Conservation (phyloP, 2,888 invertebrate species). For the Noctua janthe region DNA sequence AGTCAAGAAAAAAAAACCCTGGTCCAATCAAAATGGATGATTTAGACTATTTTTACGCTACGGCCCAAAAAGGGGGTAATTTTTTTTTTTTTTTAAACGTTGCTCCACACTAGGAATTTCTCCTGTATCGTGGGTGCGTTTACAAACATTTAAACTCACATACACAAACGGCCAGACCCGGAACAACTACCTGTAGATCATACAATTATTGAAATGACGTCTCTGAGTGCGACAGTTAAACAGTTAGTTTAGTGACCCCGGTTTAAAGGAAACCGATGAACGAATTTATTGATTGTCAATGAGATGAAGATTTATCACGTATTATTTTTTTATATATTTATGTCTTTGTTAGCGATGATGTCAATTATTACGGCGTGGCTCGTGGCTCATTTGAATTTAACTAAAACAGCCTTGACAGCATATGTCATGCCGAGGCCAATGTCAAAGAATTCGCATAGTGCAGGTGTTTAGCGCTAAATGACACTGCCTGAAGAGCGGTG, state of each 20-base stretch:
- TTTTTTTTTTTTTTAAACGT: too few relatives aligned
- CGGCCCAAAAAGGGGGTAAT: too few relatives aligned
- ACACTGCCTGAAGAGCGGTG: too few relatives aligned
- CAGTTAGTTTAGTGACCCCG: conserved; percentile 12
- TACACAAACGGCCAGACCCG: too few relatives aligned
- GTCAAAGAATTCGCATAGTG: neutral
- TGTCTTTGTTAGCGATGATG: conserved; percentile 3
- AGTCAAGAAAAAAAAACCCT: too few relatives aligned
- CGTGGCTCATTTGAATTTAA: neutral
- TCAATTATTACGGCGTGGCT: neutral
- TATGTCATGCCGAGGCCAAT: conserved; percentile 1
- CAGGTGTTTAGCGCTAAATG: neutral
- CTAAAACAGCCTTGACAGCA: neutral
- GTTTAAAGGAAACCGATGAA: neutral
- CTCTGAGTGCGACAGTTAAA: neutral
- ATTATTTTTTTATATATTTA: neutral
- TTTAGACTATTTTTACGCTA: too few relatives aligned
- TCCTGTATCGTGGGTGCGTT: too few relatives aligned
- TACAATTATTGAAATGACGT: neutral
- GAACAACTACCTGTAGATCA: too few relatives aligned
- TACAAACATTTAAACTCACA: too few relatives aligned
- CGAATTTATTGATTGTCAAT: neutral
- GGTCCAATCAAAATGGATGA: too few relatives aligned
- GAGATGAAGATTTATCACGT: neutral
- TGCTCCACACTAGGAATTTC: too few relatives aligned